Percentiles rank a stretch among this genome's conserved stretches.
Conservation (phyloP, 2,113 vertebrate genomes). For the Albula glossodonta region DNA sequence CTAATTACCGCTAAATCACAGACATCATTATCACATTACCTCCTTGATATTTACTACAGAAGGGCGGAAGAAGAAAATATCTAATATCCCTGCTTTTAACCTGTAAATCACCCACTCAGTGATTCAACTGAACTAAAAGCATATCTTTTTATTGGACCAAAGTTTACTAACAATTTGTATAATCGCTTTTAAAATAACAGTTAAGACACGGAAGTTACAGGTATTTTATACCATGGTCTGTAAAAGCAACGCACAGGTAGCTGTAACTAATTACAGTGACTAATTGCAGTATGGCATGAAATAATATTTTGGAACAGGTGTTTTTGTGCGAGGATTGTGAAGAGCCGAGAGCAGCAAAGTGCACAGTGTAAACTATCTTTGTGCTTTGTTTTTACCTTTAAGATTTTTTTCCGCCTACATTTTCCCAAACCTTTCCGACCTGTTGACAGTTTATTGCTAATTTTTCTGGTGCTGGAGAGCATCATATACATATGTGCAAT, state of each 20-base stretch:
- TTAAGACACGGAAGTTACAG: neutral
- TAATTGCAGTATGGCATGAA: neutral
- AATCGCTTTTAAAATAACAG: neutral
- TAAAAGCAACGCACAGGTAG: neutral
- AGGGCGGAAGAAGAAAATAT: neutral
- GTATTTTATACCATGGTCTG: neutral
- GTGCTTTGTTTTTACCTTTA: too few relatives aligned
- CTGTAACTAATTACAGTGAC: neutral
- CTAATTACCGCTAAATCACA: neutral
- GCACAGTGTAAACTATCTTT: too few relatives aligned
- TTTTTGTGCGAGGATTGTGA: neutral
- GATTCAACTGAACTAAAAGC: neutral
- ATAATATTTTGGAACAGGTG: neutral
- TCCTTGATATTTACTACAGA: conserved; percentile 1
- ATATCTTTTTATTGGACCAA: conserved; percentile 10
- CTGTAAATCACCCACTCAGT: neutral
- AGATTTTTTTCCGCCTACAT: too few relatives aligned
- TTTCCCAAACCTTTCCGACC: too few relatives aligned
- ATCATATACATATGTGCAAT: too few relatives aligned
- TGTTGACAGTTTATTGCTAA: too few relatives aligned
- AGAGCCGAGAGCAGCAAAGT: too few relatives aligned
- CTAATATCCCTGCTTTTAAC: neutral
- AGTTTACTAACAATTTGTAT: neutral
- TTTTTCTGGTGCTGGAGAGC: too few relatives aligned
- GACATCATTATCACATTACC: conserved; percentile 5